Base-by-base conservation (phyloP, 2,113 vertebrate species). In the Dolichallabes microphthalmus region DNA sequence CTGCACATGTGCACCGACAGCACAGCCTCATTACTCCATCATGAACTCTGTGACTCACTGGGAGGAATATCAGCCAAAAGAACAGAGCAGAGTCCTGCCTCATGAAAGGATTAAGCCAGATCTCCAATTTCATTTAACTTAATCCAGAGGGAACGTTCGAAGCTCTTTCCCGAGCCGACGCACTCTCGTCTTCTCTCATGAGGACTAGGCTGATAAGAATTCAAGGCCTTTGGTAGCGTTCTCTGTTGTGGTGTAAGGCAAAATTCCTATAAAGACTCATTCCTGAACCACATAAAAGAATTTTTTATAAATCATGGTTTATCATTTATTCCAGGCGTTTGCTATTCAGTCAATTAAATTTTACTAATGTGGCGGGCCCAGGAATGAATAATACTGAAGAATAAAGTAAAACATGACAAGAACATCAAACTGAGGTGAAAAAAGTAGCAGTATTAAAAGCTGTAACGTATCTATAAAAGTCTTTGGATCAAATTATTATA, bases 31-130 rank as follows among this genome's bases (percentile, higher is more conserved):
- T 30, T 20, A 57, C 30, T 39, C 25, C 27, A 9, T 60, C 58
- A 7, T 60, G 30, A 80, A 79, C 82, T 22, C 82, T 39, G 20
- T 45, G 27, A 78, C 74, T 68, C 68, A 25, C 66, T 35, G 32
- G 20, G 20, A 27, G 39, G 58, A 78, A 85, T 39, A 55, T 25
- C 52, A 76, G 69, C 30, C 58, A 52, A 80, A 66, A 71, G 53
- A 80, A 60, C 83, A 73, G 45, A 50, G 63, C 35, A 82, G 45
- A 45, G 69, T 13, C 35, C 61, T 85, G 75, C 80, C 64, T 82
- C 75, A 69, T 79, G 58, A 87, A 81, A 75, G 75, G 83, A 89
- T 82, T 78, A 82, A 89, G 77, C 82, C 27, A 81, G 69, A 78
- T 74, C 78, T 80, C 77, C 66, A 73, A 61, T 85, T 85, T 85